phyloP scores from a whole-genome alignment of 2,113 vertebrate species.

The Machaerirhynchus nigripectus region DNA sequence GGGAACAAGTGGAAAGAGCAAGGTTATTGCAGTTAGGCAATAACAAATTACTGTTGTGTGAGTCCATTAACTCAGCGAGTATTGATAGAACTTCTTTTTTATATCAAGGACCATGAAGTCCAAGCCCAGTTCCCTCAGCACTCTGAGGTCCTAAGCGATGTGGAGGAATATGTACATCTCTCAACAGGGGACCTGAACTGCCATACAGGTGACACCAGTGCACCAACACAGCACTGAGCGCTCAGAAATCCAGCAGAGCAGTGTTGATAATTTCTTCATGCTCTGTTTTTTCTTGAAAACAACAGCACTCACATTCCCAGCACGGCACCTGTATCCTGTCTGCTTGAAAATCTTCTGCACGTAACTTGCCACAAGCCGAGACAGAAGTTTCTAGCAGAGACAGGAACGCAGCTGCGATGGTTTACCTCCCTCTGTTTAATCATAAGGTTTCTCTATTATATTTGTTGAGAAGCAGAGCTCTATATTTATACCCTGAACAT shows the following conservation, averaged over 20 bases:
- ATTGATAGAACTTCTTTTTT: background rate
- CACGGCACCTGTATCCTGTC: background rate
- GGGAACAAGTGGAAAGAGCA: background rate
- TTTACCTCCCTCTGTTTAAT: conserved; percentile 5
- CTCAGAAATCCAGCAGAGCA: background rate
- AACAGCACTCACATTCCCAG: background rate
- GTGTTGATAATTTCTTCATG: background rate
- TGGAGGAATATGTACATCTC: background rate
- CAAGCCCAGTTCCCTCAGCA: background rate
- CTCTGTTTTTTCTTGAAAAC: background rate
- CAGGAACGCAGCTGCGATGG: background rate
- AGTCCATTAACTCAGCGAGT: background rate
- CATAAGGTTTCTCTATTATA: background rate
- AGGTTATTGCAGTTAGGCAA: background rate
- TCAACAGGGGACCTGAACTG: background rate
- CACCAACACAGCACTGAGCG: background rate
- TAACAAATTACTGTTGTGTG: background rate
- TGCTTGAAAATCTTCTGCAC: background rate
- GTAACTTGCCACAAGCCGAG: background rate
- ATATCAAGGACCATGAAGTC: background rate
- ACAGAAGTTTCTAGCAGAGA: background rate
- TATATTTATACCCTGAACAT: conserved; percentile 3
- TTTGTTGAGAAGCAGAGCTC: background rate
- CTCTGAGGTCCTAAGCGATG: background rate
- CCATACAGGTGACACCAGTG: background rate